Evolutionary conservation across 1,140 invertebrate species (phyloP), one percentile per base, ranked within the genome.

Genomic region (Drosophila leontia): DNA sequence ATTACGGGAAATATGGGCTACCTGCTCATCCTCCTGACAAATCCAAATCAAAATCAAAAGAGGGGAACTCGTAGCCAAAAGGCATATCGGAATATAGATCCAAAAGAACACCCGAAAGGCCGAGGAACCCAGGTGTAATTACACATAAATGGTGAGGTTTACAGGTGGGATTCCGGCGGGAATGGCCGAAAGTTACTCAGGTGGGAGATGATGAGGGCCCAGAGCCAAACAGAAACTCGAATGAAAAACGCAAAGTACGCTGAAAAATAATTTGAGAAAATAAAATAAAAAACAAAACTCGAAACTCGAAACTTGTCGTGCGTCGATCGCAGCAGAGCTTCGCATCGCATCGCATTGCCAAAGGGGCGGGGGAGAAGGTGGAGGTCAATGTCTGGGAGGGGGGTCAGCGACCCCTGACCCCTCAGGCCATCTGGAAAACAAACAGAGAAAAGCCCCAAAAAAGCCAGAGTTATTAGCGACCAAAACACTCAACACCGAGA

Each of bases 251-350:
- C 50, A 78, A 76, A 76, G 74, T 76, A 55, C 61, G 53, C 55
- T 63, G n/a, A 59, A 72, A 56, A 72, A 63, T 47, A 45, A 39
- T 39, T 41, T 42, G 42, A 29, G 32, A 64, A 48, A 74, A 79
- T 32, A 50, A 68, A 48, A 57, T 45, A 51, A 75, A 76, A 68
- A 75, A 78, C 62, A 58, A 55, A 56, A 76, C 68, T 72, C 61
- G 67, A 82, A 74, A 77, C 71, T 60, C 32, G 76, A 83, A 78
- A 74, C 77, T 84, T 87, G 84, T 88, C 84, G 84, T 68, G 87
- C 60, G 64, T 69, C 70, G 80, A 80, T 79, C 79, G 70, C 34
- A 55, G 51, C 29, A 50, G 26, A 29, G 48, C 26, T 48, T 29
- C 47, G 23, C 47, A 48, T 47, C 3, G 47, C 48, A 32, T 34